A percentile compares a stretch with the other conserved stretches of the same genome.
Evolutionary conservation across 1,140 invertebrate species (phyloP).

Genomic region (Drosophila pallidifrons): DNA sequence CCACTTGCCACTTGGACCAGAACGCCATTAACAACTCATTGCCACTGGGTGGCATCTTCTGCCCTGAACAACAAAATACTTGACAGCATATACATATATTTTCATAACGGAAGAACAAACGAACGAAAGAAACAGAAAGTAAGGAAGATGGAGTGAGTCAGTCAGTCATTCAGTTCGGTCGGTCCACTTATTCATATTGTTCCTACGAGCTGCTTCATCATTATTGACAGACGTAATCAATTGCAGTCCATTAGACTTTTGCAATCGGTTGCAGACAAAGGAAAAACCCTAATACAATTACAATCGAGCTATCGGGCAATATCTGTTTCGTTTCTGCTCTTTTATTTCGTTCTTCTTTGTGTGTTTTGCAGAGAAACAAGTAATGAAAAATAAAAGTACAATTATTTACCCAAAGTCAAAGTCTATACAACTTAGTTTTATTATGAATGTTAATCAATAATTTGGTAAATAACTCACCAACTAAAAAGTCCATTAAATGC

Average conservation of each 20-base stretch:
- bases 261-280: constrained; percentile 43
- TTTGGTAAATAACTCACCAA: background rate
- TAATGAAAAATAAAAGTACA: constrained; percentile 4
- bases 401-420: background rate
- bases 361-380: too few species aligned
- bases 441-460: background rate
- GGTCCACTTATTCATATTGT: constrained; percentile 50
- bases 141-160: background rate
- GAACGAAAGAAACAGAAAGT: background rate
- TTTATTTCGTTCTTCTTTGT: background rate
- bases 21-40: constrained; percentile 61
- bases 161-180: constrained; percentile 15
- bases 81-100: constrained; percentile 42
- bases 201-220: constrained; percentile 49
- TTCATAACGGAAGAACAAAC: constrained; percentile 46
- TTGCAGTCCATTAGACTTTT: constrained; percentile 68
- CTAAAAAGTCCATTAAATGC: background rate
- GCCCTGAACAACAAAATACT: constrained; percentile 31
- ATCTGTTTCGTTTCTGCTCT: constrained; percentile 16
- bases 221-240: constrained; percentile 68
- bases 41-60: constrained; percentile 32
- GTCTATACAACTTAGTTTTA: background rate
- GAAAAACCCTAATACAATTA: constrained; percentile 32
- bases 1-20: constrained; percentile 55
- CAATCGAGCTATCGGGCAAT: constrained; percentile 10